Evolutionary conservation across 2,113 vertebrate genomes (phyloP), one percentile per base, ranked within the genome.

Genomic region (Trematomus loennbergii): DNA sequence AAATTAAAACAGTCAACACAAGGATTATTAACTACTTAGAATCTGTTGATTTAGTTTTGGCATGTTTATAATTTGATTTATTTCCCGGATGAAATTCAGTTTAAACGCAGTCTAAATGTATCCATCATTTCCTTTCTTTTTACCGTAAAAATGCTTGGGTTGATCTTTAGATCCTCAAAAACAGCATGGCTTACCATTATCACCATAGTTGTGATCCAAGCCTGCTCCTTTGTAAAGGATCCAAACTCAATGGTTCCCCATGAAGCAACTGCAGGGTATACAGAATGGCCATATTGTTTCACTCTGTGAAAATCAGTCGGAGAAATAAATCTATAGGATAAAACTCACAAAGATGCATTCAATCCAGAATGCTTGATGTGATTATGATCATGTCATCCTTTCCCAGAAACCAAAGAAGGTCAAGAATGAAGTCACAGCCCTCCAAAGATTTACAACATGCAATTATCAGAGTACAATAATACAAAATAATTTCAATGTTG

Each of bases 381-480:
- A 80, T 68, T 81, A 52, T 53, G n/a, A 61, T 72, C 29, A 52
- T 60, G 11, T 74, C 53, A 75, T 57, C 7, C 20, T 50, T 2
- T 33, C 68, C 36, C 74, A 83, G 55, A 20, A 60, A 25, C 40
- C 20, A 25, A 12, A 25, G 10, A 25, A 50, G 16, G 75, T 55
- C 80, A 69, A 78, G 25, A 64, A 75, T 78, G 74, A 81, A 54
- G 43, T 85, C 70, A 81, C 13, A 70, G 49, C 15, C 18, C 40
- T 69, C 52, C 7, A 20, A 36, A 71, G 50, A 71, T 52, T 33
- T 43, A 36, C 36, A 36, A n/a, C n/a, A n/a, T n/a, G n/a, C n/a
- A n/a, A n/a, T n/a, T n/a, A n/a, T n/a, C n/a, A n/a, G n/a, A n/a
- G n/a, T n/a, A n/a, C n/a, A n/a, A n/a, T n/a, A n/a, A 53, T 29